Conservation (phyloP, 2,113 vertebrate species). For the Cervus canadensis region DNA sequence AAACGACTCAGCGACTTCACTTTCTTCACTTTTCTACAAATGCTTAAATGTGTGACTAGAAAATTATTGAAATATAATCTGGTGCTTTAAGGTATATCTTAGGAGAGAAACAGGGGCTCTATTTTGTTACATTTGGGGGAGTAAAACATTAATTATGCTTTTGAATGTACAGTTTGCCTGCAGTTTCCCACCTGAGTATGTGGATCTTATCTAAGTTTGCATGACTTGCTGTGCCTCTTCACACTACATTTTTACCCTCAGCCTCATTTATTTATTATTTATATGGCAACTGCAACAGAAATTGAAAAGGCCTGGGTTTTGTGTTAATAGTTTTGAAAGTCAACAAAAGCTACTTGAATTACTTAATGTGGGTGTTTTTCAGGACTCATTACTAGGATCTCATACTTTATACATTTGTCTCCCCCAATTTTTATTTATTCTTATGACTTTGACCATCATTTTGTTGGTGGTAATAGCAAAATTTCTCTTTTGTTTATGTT, state of each 20-base stretch:
- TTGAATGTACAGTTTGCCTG: not conserved
- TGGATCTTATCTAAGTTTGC: not conserved
- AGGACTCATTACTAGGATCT: not conserved
- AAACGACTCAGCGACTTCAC: not conserved
- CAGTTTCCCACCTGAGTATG: not conserved
- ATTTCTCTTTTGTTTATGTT: not conserved
- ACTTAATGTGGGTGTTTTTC: not conserved
- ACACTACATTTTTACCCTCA: not conserved
- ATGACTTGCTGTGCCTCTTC: not conserved
- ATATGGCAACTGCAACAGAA: not conserved
- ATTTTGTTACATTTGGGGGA: not conserved
- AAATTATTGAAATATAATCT: not conserved
- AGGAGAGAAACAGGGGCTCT: not conserved
- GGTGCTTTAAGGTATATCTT: not conserved
- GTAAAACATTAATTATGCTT: not conserved
- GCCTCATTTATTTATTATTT: not conserved
- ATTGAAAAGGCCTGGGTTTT: not conserved
- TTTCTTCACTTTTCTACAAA: not conserved
- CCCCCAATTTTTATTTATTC: not conserved
- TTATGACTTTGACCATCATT: not conserved
- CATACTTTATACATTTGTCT: not conserved
- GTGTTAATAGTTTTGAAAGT: not conserved
- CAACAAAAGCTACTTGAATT: not conserved
- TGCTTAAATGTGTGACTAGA: not conserved
- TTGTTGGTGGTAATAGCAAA: not conserved